phyloP scores from a whole-genome alignment of 2,113 vertebrate species.

The Anser brachyrhynchus region DNA sequence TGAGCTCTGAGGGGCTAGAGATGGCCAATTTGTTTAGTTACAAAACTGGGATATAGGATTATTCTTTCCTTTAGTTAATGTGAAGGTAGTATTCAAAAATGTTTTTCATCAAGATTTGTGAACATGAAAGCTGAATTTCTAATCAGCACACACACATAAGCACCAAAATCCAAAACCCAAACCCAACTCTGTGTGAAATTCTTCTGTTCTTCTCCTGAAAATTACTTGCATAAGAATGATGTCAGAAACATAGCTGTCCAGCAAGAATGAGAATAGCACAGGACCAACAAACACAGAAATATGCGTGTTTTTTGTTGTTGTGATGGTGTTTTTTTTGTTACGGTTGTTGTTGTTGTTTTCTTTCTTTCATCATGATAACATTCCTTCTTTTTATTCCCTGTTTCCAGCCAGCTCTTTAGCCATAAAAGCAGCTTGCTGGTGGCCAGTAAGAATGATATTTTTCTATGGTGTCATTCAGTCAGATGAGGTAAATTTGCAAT shows the following conservation, averaged over 20 bases:
- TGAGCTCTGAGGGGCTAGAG: neutral
- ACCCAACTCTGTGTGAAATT: neutral
- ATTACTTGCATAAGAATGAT: neutral
- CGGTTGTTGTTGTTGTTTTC: neutral
- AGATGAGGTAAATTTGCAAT: neutral
- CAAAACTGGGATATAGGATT: neutral
- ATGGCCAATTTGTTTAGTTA: neutral
- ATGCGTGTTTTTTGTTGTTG: neutral
- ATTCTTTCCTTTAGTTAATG: neutral
- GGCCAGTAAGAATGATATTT: neutral
- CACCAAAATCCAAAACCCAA: neutral
- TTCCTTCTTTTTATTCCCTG: neutral
- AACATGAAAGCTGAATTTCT: neutral
- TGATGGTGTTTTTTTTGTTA: too few species aligned
- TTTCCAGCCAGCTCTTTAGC: neutral
- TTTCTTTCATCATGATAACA: neutral
- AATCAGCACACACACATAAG: neutral
- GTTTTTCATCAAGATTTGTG: neutral
- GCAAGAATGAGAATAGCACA: neutral
- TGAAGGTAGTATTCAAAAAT: neutral
- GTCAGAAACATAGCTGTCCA: neutral
- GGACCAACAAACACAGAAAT: neutral
- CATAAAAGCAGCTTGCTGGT: neutral
- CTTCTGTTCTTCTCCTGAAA: neutral
- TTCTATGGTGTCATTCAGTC: neutral